Evolutionary conservation across 2,113 vertebrate species (phyloP).

Genomic region (Myanophis thanlyinensis): DNA sequence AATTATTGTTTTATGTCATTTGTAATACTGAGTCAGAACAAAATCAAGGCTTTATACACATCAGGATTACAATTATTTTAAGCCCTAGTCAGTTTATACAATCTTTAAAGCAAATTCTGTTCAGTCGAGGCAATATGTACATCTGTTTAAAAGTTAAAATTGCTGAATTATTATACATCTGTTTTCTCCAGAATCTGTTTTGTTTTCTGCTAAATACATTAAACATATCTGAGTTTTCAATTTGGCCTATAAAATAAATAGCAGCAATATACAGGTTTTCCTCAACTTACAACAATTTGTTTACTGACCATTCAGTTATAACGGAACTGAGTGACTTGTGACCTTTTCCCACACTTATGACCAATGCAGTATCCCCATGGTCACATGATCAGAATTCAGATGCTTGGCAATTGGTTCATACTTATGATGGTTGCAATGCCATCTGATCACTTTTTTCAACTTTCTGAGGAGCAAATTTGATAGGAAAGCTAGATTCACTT

Average conservation of each 20-base stretch:
- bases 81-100: not conserved
- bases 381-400: not conserved
- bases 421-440: not conserved
- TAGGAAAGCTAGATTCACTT: not conserved
- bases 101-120: conserved; percentile 7
- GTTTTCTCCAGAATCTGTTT: conserved; percentile 10
- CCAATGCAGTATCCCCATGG: not conserved
- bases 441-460: not conserved
- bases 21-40: not conserved
- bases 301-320: not conserved
- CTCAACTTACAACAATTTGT: not conserved
- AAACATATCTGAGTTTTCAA: conserved; percentile 53
- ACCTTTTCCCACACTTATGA: not conserved
- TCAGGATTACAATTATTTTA: not conserved
- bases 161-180: not conserved
- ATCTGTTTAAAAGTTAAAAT: not conserved
- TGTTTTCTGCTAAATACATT: conserved; percentile 24
- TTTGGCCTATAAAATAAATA: not conserved
- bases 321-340: not conserved
- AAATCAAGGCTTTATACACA: not conserved
- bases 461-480: not conserved
- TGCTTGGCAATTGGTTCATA: not conserved
- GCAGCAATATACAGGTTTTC: not conserved
- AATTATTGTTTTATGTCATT: not conserved
- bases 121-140: conserved; percentile 3